These are phyloP conservation scores for Vireo griseus DNA, from an alignment of 2,797 vertebrate genomes.

Conservation along the genomic window DNA sequence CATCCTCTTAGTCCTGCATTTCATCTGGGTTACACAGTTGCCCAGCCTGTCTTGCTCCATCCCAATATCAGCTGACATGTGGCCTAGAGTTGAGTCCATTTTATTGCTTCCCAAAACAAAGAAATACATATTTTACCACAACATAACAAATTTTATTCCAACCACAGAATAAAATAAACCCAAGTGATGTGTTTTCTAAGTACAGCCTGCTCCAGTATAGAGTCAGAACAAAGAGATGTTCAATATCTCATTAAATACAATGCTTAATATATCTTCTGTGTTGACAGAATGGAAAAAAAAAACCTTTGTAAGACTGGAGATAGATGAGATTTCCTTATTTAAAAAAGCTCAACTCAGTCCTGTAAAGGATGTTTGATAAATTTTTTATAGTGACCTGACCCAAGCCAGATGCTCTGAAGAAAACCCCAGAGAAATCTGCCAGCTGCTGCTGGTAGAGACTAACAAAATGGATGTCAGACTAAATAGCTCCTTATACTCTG, in stretches of 20 bases:
- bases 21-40: neutral
- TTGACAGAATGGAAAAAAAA: neutral
- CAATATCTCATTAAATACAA: conserved; percentile 28
- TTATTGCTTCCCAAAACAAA: neutral
- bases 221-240: conserved; percentile 3
- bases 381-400: conserved; percentile 53
- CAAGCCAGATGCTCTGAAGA: conserved; percentile 36
- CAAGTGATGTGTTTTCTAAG: neutral
- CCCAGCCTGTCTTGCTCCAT: neutral
- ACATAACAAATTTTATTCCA: neutral
- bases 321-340: conserved; percentile 12
- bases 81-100: neutral
- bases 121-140: conserved; percentile 1
- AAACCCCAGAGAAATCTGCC: conserved; percentile 45
- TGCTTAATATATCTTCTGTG: conserved; percentile 1
- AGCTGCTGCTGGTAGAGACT: conserved; percentile 26
- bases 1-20: neutral
- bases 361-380: conserved; percentile 16
- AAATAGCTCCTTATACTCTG: neutral
- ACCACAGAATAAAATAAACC: neutral
- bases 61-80: neutral
- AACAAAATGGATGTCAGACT: conserved; percentile 40
- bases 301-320: neutral
- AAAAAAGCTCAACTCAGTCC: neutral
- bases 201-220: neutral